phyloP scores from a whole-genome alignment of 2,797 vertebrate species.

The Triplophysa bombifrons region DNA sequence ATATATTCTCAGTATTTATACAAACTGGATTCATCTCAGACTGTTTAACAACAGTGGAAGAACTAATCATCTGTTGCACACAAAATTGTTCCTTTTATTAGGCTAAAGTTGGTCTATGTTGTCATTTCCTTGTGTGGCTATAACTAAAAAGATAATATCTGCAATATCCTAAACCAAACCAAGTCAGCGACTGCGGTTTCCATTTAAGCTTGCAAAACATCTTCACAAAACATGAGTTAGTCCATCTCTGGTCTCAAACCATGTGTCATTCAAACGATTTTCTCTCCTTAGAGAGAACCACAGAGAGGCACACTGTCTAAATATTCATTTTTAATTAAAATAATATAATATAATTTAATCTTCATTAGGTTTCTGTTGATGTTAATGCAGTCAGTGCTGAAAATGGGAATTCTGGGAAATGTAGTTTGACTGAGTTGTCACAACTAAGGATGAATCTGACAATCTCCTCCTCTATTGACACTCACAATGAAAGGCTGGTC shows the following conservation, averaged over 20 bases:
- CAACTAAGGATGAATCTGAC: background rate
- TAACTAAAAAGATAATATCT: background rate
- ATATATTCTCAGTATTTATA: conserved; percentile 27
- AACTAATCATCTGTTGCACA: background rate
- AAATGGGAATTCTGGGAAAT: background rate
- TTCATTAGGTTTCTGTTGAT: background rate
- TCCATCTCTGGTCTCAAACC: background rate
- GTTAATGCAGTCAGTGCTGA: background rate
- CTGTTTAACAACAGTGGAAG: background rate
- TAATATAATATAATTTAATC: background rate
- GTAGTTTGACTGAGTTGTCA: background rate
- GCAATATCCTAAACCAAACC: background rate
- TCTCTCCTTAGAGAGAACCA: background rate
- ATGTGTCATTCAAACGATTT: background rate
- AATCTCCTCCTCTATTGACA: background rate
- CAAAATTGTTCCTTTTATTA: background rate
- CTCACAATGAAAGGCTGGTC: background rate
- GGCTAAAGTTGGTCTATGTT: background rate
- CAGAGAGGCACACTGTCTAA: background rate
- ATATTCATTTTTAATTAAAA: background rate
- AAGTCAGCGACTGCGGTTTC: background rate
- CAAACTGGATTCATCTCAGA: background rate
- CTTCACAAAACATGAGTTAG: background rate
- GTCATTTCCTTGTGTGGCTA: background rate
- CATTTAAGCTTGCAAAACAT: background rate